Percentiles rank a stretch among this genome's conserved stretches.
phyloP scores from a whole-genome alignment of 2,797 vertebrate genomes.

The Clarias pachynema region DNA sequence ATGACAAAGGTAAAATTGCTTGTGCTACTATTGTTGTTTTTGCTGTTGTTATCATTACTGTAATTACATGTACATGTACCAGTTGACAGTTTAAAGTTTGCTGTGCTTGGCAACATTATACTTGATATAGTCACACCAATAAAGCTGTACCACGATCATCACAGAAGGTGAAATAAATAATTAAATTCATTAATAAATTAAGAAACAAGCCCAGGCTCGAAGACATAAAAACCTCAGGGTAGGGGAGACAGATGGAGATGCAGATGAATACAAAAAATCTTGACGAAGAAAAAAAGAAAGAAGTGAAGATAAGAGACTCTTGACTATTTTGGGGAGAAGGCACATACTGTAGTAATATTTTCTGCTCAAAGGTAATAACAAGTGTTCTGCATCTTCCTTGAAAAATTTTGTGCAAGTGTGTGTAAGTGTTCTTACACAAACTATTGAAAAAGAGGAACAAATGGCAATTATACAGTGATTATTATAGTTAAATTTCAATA shows the following conservation, averaged over 20 bases:
- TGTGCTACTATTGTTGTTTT: not conserved
- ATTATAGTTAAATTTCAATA: not conserved
- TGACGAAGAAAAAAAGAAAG: too few relatives aligned
- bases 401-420: not conserved
- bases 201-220: not conserved
- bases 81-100: too few relatives aligned
- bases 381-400: not conserved
- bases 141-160: too few relatives aligned
- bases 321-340: not conserved
- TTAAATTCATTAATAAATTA: too few relatives aligned
- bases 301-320: not conserved
- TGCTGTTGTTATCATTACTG: not conserved
- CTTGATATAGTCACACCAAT: too few relatives aligned
- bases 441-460: not conserved
- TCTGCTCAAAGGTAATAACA: not conserved
- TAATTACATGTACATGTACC: not conserved
- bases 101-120: too few relatives aligned
- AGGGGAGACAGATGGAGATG: too few relatives aligned
- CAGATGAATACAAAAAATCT: too few relatives aligned
- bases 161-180: constrained; percentile 18
- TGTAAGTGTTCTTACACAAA: not conserved
- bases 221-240: not conserved
- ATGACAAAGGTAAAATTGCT: not conserved
- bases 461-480: constrained; percentile 6
- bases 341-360: not conserved